These are phyloP conservation scores for Phrynosoma blainvillii DNA, from an alignment of 2,113 vertebrate species.

Conservation along the genomic window DNA sequence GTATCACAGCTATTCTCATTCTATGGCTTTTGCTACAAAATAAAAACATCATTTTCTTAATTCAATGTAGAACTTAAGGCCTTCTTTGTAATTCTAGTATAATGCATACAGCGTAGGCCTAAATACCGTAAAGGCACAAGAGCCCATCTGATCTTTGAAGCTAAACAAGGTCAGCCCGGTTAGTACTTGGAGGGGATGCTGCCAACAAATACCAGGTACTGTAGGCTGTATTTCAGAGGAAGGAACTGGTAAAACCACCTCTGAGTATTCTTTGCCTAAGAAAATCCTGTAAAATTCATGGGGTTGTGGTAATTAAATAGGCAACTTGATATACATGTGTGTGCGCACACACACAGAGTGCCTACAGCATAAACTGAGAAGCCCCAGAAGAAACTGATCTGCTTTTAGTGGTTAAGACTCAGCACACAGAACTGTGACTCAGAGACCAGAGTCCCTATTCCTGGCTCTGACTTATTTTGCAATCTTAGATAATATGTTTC, in stretches of 20 bases:
- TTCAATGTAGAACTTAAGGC: not conserved
- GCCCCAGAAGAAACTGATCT: not conserved
- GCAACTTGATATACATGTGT: no score
- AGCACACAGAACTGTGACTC: slow-evolving; percentile 24
- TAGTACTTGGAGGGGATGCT: no score
- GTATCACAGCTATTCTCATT: not conserved
- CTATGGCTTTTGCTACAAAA: not conserved
- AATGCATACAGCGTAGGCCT: not conserved
- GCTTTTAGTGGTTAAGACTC: slow-evolving; percentile 19
- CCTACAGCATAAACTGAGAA: not conserved
- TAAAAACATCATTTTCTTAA: slow-evolving; percentile 1
- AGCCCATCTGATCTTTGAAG: no score
- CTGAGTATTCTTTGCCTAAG: no score
- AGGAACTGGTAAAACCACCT: no score
- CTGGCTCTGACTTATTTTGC: slow-evolving; percentile 4
- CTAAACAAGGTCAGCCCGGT: no score
- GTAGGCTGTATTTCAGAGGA: no score
- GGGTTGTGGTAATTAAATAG: no score
- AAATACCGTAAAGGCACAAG: no score
- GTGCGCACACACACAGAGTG: not conserved
- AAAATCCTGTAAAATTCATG: no score
- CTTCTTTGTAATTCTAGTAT: not conserved
- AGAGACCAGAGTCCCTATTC: slow-evolving; percentile 13
- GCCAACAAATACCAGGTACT: no score
- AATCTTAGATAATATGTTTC: slow-evolving; percentile 1